Evolutionary conservation across 2,888 invertebrate genomes (phyloP).

Genomic region (Gisinianus flammeolus): DNA sequence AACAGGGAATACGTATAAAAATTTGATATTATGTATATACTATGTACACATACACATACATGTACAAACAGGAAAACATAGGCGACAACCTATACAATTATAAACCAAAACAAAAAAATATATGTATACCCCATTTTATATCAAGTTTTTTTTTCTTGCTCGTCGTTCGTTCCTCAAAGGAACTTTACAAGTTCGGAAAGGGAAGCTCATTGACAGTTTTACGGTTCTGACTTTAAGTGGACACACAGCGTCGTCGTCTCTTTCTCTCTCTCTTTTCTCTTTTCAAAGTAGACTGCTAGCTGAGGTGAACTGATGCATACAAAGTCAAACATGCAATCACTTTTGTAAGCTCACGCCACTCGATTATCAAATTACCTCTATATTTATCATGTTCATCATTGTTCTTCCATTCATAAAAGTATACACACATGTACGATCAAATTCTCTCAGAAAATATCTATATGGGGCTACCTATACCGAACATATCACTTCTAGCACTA

Average conservation of each 20-base stretch:
- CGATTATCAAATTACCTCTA: slow-evolving; percentile 36
- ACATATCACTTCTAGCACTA: too few species aligned
- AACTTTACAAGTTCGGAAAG: not conserved
- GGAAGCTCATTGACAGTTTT: slow-evolving; percentile 12
- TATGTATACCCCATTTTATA: not conserved
- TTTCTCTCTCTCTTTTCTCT: not conserved
- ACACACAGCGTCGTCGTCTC: not conserved
- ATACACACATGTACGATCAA: not conserved
- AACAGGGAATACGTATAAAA: not conserved
- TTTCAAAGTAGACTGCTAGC: not conserved
- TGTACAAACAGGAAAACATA: not conserved
- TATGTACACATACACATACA: not conserved
- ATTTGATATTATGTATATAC: not conserved
- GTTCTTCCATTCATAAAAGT: slow-evolving; percentile 6
- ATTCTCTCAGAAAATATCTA: too few species aligned
- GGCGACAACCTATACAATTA: not conserved
- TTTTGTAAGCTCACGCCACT: slow-evolving; percentile 27
- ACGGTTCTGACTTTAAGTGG: slow-evolving; percentile 8
- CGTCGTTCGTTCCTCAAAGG: slow-evolving; percentile 12
- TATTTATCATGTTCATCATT: not conserved
- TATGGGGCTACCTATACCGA: too few species aligned
- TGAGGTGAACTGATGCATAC: slow-evolving; percentile 2
- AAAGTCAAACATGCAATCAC: slow-evolving; percentile 21
- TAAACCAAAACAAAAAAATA: not conserved
- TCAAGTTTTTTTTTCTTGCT: not conserved